phyloP scores from a whole-genome alignment of 1,140 invertebrate species.

The Trichoplusia ni region DNA sequence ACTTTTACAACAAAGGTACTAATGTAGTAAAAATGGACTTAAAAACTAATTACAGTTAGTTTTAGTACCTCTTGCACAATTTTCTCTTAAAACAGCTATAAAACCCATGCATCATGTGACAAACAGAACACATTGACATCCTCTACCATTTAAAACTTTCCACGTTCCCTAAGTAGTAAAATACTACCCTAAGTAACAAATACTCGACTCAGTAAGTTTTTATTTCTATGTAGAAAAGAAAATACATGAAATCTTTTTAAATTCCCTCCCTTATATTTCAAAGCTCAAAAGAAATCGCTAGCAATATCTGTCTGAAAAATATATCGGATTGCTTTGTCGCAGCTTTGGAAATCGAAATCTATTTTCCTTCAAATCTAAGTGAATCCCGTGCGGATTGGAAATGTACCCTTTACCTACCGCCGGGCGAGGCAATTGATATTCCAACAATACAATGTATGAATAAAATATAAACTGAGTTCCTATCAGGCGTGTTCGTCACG shows the following conservation, averaged over 20 bases:
- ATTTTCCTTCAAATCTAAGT: constrained; percentile 82
- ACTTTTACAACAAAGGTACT: background rate
- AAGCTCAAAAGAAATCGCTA: constrained; percentile 81
- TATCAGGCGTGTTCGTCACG: constrained; percentile 71
- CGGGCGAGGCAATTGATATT: constrained; percentile 81
- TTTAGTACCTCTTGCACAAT: background rate
- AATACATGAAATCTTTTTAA: constrained; percentile 65
- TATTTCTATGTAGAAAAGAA: constrained; percentile 48
- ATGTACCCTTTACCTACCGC: constrained; percentile 81
- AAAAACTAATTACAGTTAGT: too few species aligned
- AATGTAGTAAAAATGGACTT: too few species aligned
- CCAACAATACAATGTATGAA: constrained; percentile 82
- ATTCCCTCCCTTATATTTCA: constrained; percentile 79
- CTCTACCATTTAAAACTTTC: constrained; percentile 1
- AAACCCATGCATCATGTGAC: too few species aligned
- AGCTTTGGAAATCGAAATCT: constrained; percentile 81
- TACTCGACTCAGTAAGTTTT: constrained; percentile 19
- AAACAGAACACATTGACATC: background rate
- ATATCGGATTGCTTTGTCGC: constrained; percentile 82
- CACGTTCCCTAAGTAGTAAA: constrained; percentile 8
- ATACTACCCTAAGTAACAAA: constrained; percentile 10
- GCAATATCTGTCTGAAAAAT: constrained; percentile 82
- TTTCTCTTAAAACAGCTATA: too few species aligned
- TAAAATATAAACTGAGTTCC: constrained; percentile 81
- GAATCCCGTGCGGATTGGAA: constrained; percentile 81